phyloP scores from a whole-genome alignment of 64 coral and sea anemone species.

The Actinia equina region DNA sequence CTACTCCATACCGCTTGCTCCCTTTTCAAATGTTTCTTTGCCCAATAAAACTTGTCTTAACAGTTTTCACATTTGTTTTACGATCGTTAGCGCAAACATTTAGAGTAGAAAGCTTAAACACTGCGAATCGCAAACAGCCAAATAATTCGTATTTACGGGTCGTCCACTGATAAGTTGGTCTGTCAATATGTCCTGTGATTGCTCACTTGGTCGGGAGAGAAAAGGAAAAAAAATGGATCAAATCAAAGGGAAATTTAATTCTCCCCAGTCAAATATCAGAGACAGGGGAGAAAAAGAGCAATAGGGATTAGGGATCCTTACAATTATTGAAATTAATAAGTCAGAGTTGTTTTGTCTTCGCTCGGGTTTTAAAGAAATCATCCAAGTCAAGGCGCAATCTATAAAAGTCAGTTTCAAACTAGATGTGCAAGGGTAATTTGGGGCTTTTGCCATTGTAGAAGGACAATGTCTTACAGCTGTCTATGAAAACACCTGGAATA shows the following conservation, averaged over 20 bases:
- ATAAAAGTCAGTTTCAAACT: conserved; percentile 10
- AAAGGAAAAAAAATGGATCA: neutral
- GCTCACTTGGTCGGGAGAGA: conserved; percentile 70
- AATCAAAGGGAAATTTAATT: neutral
- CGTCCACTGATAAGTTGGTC: conserved; percentile 57
- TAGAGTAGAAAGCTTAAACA: conserved; percentile 92
- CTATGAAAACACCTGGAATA: conserved; percentile 85
- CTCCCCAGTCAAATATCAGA: neutral
- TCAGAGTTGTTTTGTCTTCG: conserved; percentile 24
- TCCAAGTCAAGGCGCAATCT: neutral
- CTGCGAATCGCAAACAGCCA: conserved; percentile 87
- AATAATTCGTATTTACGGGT: conserved; percentile 92
- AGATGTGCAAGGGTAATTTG: conserved; percentile 29
- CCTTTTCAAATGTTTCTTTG: conserved; percentile 65
- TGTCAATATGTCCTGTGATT: conserved; percentile 78
- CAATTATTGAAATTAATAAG: conserved; percentile 12
- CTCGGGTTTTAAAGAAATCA: conserved; percentile 23
- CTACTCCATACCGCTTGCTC: conserved; percentile 45
- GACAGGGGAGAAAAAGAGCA: neutral
- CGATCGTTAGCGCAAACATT: conserved; percentile 83
- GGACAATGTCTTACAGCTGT: conserved; percentile 83
- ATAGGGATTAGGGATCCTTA: conserved; percentile 13
- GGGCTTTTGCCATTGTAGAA: conserved; percentile 63
- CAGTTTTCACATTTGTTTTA: conserved; percentile 55
- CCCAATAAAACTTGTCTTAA: conserved; percentile 52